Conservation (phyloP, 2,113 vertebrate species). For the Brachionichthys hirsutus region DNA sequence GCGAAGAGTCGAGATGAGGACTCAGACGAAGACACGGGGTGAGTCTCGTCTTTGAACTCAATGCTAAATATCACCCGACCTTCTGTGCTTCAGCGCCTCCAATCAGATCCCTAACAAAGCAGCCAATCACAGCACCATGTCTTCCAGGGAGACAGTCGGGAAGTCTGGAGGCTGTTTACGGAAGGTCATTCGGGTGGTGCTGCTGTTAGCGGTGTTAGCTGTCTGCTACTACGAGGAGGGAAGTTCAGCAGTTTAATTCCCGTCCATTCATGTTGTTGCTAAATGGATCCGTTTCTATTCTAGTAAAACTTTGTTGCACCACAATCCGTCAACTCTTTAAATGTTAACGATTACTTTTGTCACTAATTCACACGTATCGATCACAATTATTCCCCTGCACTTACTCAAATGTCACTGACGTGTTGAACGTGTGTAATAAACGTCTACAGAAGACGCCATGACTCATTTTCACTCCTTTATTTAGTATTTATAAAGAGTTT, state of each 20-base stretch:
- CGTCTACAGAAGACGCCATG: too few species aligned
- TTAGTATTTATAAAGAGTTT: too few species aligned
- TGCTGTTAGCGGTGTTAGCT: slow-evolving; percentile 58
- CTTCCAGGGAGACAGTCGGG: slow-evolving; percentile 13
- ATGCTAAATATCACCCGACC: neutral
- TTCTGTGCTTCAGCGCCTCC: slow-evolving; percentile 42
- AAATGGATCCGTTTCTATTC: too few species aligned
- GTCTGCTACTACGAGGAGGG: slow-evolving; percentile 48
- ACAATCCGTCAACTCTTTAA: too few species aligned
- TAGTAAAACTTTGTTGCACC: too few species aligned
- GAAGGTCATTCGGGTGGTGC: slow-evolving; percentile 47
- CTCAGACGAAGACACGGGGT: slow-evolving; percentile 21
- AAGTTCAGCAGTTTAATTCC: slow-evolving; percentile 17
- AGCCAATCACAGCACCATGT: slow-evolving; percentile 41
- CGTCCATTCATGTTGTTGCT: too few species aligned
- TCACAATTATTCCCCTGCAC: too few species aligned
- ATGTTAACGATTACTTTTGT: too few species aligned
- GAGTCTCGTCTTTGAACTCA: neutral
- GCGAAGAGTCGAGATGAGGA: slow-evolving; percentile 22
- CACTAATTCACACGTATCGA: too few species aligned
- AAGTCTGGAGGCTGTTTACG: slow-evolving; percentile 40
- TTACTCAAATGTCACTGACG: too few species aligned
- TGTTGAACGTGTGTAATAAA: too few species aligned
- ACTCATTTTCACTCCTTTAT: too few species aligned
- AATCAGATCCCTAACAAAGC: slow-evolving; percentile 27